Conservation (phyloP, 2,888 invertebrate species). For the Allophyes oxyacanthae region DNA sequence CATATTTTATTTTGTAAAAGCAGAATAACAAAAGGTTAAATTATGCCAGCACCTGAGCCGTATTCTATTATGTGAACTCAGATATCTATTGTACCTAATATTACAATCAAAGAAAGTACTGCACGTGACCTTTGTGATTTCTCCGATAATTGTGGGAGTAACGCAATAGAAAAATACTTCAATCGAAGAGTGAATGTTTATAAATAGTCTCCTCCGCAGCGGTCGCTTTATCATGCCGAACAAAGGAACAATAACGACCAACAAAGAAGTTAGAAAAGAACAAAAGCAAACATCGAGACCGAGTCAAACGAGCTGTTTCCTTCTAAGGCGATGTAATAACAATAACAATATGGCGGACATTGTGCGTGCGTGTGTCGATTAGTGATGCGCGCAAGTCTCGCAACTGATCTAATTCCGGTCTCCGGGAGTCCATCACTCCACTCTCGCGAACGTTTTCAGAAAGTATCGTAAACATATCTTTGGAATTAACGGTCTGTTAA, state of each 20-base stretch:
- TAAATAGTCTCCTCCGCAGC: constrained; percentile 73
- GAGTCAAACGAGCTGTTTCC: constrained; percentile 79
- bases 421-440: constrained; percentile 39
- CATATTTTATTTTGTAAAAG: constrained; percentile 64
- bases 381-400: constrained; percentile 65
- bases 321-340: constrained; percentile 77
- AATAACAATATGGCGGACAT: constrained; percentile 79
- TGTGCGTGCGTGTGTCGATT: constrained; percentile 70
- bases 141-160: constrained; percentile 60
- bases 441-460: constrained; percentile 58
- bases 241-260: constrained; percentile 82
- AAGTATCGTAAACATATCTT: constrained; percentile 66
- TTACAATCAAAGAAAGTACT: constrained; percentile 31
- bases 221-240: constrained; percentile 75
- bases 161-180: constrained; percentile 67
- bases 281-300: constrained; percentile 79
- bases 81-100: constrained; percentile 23
- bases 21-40: constrained; percentile 61
- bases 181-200: constrained; percentile 78
- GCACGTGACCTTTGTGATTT: constrained; percentile 50
- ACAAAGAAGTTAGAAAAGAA: constrained; percentile 84
- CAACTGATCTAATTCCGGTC: constrained; percentile 70
- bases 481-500: constrained; percentile 65
- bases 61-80: constrained; percentile 10
- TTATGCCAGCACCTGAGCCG: constrained; percentile 60